Percentiles rank a stretch among this genome's conserved stretches.
These are phyloP conservation scores for Hormiphora californensis DNA, from an alignment of 37 sponge, comb jelly and placozoan genomes.

Conservation along the genomic window DNA sequence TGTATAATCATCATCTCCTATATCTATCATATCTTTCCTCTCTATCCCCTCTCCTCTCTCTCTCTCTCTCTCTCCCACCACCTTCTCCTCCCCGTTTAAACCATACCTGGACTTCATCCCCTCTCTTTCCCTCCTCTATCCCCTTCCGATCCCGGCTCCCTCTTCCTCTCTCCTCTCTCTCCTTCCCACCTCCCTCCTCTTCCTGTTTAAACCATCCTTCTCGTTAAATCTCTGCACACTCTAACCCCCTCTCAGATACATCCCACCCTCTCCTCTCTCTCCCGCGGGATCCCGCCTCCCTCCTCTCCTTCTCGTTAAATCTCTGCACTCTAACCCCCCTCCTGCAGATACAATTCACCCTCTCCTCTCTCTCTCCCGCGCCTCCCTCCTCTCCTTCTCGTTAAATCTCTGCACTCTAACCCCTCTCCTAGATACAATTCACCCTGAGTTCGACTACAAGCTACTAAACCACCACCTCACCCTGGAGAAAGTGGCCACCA, in stretches of 20 bases:
- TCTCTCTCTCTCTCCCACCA: conserved; percentile 55
- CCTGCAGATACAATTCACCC: neutral
- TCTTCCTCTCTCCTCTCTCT: conserved; percentile 55
- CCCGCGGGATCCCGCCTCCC: neutral
- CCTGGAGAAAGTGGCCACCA: conserved; percentile 44
- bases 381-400: neutral
- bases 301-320: too few relatives aligned
- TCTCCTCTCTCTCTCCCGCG: neutral
- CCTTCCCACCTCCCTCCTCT: conserved; percentile 12
- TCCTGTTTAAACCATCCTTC: too few relatives aligned
- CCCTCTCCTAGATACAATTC: neutral
- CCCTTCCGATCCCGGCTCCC: conserved; percentile 56
- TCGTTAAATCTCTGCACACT: neutral
- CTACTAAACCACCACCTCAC: too few relatives aligned
- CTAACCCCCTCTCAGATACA: neutral
- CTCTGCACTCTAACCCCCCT: neutral
- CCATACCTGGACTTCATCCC: conserved; percentile 27
- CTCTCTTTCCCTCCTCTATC: conserved; percentile 36
- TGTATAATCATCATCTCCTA: too few relatives aligned
- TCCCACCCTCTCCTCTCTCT: neutral
- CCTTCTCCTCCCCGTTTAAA: neutral
- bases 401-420: neutral
- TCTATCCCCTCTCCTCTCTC: conserved; percentile 10
- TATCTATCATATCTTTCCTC: neutral
- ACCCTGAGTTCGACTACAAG: conserved; percentile 45